Evolutionary conservation across 2,797 vertebrate genomes (phyloP).

Genomic region (Rhinoraja longicauda): DNA sequence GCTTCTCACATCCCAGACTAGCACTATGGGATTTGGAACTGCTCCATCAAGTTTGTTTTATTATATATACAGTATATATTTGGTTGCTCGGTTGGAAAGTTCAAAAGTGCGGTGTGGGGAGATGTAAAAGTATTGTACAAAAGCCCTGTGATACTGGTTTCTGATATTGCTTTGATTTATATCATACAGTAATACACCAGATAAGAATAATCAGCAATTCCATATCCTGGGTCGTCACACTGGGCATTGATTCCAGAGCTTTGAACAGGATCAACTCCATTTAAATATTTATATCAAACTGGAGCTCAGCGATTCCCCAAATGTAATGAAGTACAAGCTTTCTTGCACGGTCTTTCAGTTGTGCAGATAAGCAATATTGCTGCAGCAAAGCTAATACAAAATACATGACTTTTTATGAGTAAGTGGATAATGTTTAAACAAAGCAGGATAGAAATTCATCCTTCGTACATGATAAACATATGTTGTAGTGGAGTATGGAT

Average conservation of each 20-base stretch:
- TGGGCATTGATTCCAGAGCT: conserved; percentile 14
- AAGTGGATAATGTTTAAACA: background rate
- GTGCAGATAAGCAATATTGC: background rate
- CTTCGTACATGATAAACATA: too few species aligned
- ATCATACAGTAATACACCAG: background rate
- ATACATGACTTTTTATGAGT: background rate
- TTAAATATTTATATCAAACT: conserved; percentile 27
- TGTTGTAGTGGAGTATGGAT: too few species aligned
- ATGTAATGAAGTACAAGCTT: background rate
- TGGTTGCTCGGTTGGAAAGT: background rate
- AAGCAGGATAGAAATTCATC: too few species aligned
- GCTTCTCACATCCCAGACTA: background rate
- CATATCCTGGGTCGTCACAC: background rate
- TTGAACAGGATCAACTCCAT: conserved; percentile 19
- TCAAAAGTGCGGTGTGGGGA: background rate
- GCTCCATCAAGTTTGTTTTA: background rate
- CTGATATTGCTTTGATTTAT: background rate
- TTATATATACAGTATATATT: background rate
- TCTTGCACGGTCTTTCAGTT: background rate
- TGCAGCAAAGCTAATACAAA: background rate
- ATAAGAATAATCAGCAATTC: background rate
- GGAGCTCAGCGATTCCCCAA: background rate
- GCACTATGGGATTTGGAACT: background rate
- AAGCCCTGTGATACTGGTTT: background rate
- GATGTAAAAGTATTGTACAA: background rate